Evolutionary conservation across 2,888 invertebrate genomes (phyloP).

Genomic region (Drosophila helvetica): DNA sequence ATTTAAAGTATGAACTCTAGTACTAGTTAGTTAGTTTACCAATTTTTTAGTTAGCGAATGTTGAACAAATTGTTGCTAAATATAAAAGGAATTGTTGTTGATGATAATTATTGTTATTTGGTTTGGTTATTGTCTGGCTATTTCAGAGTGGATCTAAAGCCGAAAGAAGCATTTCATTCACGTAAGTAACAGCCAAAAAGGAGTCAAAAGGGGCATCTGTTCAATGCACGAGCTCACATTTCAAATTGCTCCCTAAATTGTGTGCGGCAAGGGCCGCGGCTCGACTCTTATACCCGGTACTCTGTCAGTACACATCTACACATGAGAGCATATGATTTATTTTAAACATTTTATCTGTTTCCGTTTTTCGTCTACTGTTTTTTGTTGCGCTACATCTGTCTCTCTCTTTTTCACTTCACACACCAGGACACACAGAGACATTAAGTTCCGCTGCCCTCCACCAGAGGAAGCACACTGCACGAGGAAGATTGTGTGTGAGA

Average conservation of each 20-base stretch:
- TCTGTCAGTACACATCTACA: no score
- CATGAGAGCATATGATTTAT: no score
- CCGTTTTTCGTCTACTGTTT: no score
- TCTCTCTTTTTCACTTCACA: no score
- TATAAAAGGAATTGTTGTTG: slow-evolving; percentile 21
- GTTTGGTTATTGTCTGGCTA: neutral
- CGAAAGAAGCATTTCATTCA: neutral
- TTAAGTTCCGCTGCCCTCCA: no score
- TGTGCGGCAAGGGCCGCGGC: no score
- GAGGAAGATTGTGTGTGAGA: no score
- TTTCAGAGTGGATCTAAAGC: neutral
- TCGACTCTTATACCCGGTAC: no score
- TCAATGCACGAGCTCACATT: neutral
- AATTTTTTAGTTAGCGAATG: slow-evolving; percentile 52
- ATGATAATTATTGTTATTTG: neutral
- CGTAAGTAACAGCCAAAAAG: neutral
- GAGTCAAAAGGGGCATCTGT: neutral
- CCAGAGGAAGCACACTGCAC: no score
- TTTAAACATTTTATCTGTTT: no score
- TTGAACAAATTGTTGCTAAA: slow-evolving; percentile 46
- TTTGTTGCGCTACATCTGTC: no score
- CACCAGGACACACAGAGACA: no score
- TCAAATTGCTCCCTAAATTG: neutral
- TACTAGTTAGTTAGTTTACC: slow-evolving; percentile 38
- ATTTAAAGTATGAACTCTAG: slow-evolving; percentile 24